These are phyloP conservation scores for Eupithecia pulchellata DNA, from an alignment of 2,888 invertebrate species.

Conservation along the genomic window DNA sequence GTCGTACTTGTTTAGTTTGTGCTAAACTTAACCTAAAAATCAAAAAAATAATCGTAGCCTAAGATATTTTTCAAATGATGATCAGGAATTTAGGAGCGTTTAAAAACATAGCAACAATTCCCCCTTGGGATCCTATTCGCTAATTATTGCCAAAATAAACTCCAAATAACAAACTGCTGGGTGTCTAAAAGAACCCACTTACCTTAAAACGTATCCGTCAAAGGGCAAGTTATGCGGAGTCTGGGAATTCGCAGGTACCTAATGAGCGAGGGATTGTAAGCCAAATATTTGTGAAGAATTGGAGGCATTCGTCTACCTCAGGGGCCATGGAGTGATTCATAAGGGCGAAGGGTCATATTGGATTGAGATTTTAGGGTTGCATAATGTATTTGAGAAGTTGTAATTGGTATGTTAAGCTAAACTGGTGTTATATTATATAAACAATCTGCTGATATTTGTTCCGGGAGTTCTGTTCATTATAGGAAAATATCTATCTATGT, in stretches of 20 bases:
- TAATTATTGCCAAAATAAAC: not conserved
- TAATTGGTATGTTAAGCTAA: not conserved
- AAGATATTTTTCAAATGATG: not conserved
- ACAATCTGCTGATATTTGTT: too few relatives aligned
- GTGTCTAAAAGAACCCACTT: not conserved
- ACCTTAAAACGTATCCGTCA: conserved; percentile 28
- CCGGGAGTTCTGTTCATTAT: too few relatives aligned
- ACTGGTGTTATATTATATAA: not conserved
- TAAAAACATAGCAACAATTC: not conserved
- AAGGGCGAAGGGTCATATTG: not conserved
- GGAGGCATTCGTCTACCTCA: not conserved
- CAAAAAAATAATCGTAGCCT: too few relatives aligned
- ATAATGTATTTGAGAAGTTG: not conserved
- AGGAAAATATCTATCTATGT: too few relatives aligned
- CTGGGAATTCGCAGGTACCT: conserved; percentile 23
- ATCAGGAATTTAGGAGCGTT: not conserved
- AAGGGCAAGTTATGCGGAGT: conserved; percentile 19
- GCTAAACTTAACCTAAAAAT: too few relatives aligned
- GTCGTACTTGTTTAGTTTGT: too few relatives aligned
- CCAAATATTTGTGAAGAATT: conserved; percentile 32
- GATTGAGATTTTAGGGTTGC: not conserved
- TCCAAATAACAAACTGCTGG: not conserved
- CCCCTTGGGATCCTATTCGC: not conserved
- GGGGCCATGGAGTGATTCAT: not conserved
- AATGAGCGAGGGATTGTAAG: conserved; percentile 24